Base-by-base conservation (phyloP, 2,888 invertebrate genomes). In the Leptopterna dolabrata region DNA sequence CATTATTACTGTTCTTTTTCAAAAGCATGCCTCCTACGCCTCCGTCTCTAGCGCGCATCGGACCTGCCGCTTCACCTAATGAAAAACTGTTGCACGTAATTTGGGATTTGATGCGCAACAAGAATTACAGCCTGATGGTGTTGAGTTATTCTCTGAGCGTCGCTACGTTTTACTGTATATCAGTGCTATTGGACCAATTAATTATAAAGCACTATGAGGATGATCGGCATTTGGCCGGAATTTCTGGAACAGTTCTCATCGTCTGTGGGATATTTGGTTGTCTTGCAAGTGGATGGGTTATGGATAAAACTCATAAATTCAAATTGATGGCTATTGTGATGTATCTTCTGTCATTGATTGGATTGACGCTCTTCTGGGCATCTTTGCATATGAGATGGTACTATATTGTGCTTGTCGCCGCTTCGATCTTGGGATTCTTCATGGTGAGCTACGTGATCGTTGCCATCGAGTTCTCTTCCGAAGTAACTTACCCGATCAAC, bases 101-200 rank as follows among this genome's bases (percentile, higher is more conserved):
- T 51, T 88, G 30, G 96, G 95, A 92, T 94, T 94, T 99, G 41
- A 91, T 96, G 90, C 94, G 94, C 55, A 98, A 98, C 92, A 92
- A 93, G 43, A 96, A 96, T 91, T 98, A 97, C 91, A 93, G 97
- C 81, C 92, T 98, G 30, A 94, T 98, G 16, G 93, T 97, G 83
- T 91, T 96, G 85, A 97, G 97, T 3, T 98, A 98, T 91, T 98
- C 98, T 0, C 95, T 98, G 91, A 99, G 99, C 92, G 97, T 98
- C 7, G 99, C 99, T 1, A 96, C 97, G 14, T 99, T 98, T 92
- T 99, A 99, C 92, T 99, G 98, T 41, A 97, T 99, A 90, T 98
- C 98, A 0, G 99, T 99, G 0, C 94, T 98, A 51, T 94, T 99
- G 76, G 98, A 97, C 92, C 96, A 96, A 92, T 95, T 98, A 90